These are phyloP conservation scores for Tupiocoris notatus DNA, from an alignment of 2,888 invertebrate genomes.

Conservation along the genomic window DNA sequence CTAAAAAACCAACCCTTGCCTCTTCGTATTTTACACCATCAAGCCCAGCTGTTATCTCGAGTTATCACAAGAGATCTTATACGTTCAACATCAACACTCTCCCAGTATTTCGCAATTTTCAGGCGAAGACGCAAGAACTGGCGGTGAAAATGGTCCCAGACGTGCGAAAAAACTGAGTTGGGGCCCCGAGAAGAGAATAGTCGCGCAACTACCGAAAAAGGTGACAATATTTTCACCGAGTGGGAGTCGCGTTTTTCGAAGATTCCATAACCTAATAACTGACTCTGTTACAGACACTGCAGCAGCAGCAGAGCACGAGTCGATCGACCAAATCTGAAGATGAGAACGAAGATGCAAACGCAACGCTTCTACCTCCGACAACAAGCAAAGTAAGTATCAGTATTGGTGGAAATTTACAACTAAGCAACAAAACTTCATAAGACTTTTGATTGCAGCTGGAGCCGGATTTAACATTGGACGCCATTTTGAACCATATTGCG, in stretches of 20 bases:
- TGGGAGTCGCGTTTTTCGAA: too few species aligned
- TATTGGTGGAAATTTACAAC: too few species aligned
- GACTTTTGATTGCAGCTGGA: conserved; percentile 22
- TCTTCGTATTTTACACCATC: too few species aligned
- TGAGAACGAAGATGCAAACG: conserved; percentile 54
- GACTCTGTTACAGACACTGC: conserved; percentile 2
- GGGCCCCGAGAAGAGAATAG: conserved; percentile 47
- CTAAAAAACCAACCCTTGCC: too few species aligned
- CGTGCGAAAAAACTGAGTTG: conserved; percentile 48
- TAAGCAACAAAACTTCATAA: too few species aligned
- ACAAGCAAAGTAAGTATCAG: conserved; percentile 20
- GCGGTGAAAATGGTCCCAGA: conserved; percentile 36
- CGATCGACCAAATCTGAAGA: conserved; percentile 46
- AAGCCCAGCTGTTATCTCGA: too few species aligned
- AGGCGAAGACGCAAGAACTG: conserved; percentile 44
- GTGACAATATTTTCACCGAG: too few species aligned
- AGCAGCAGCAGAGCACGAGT: conserved; percentile 11
- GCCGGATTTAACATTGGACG: conserved; percentile 56
- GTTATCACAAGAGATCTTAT: too few species aligned
- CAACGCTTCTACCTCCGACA: conserved; percentile 52
- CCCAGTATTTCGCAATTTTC: too few species aligned
- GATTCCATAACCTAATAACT: too few species aligned
- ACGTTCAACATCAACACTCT: too few species aligned
- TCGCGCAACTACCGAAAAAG: conserved; percentile 40
- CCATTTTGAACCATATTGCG: conserved; percentile 60